Base-by-base conservation (phyloP, 2,888 invertebrate species). In the Ditylenchus weischeri region DNA sequence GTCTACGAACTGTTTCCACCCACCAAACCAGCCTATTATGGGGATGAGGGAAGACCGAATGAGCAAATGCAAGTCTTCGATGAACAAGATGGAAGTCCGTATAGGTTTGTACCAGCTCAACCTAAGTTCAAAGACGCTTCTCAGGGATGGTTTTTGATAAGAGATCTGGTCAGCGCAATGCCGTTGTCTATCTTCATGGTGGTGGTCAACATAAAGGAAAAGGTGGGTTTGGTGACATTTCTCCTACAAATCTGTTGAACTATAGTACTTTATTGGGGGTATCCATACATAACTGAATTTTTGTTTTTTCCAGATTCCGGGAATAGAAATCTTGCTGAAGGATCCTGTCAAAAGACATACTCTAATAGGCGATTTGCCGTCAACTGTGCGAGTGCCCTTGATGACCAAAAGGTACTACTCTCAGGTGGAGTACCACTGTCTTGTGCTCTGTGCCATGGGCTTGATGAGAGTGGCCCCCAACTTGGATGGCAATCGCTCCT, bases 71-170 rank as follows among this genome's bases (percentile, higher is more conserved):
- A 64, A 18, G 70, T 74, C 10, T 75, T 71, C 48, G 68, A 67
- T 13, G 72, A 76, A 35, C 72, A 73, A 18, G 38, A 29, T 21
- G 72, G 72, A 21, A 68, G 69, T 8, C 73, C 72, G 1, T 69
- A 70, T 23, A 72, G 78, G 18, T 79, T 72, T 60, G 72, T 79
- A 61, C 77, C 78, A 8, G 71, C 71, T 7, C 66, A 74, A 58
- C 76, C 77, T 0, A 51, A 65, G 29, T 76, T 65, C 54, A 58
- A 64, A 11, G 63, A 49, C 15, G 50, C 65, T 6, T 65, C 51
- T 38, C 64, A 54, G 3, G 79, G 79, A 63, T 79, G 78, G 78
- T 78, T 79, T 51, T 73, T 78, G 75, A 21, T 79, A 1, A 70
- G 71, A 47, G 78, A 79, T 54, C 68, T 78, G 0, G 43, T 76